Percentiles rank a stretch among this genome's conserved stretches.
Conservation (phyloP, 2,113 vertebrate genomes). For the Vidua macroura region DNA sequence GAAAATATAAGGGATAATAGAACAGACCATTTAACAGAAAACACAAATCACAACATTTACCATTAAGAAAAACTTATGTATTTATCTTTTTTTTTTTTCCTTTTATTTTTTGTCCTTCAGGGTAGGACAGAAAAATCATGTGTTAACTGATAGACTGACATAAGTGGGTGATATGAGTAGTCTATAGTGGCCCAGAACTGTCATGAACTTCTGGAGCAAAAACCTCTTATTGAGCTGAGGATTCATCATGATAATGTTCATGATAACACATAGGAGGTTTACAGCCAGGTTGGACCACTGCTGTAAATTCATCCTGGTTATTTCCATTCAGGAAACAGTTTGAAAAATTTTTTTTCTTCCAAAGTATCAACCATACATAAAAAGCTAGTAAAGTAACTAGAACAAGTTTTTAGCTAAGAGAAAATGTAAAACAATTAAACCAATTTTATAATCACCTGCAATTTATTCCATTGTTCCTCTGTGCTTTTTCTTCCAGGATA, state of each 20-base stretch:
- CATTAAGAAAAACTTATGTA: neutral
- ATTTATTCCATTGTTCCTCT: neutral
- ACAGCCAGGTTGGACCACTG: neutral
- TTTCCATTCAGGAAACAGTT: neutral
- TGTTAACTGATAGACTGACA: neutral
- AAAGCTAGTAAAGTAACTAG: neutral
- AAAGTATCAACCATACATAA: neutral
- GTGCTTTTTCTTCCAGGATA: neutral
- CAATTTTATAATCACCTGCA: neutral
- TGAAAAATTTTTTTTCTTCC: neutral
- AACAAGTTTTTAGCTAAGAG: neutral
- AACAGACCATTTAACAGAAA: too few species aligned
- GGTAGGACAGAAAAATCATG: neutral
- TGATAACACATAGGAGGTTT: neutral
- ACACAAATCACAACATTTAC: neutral
- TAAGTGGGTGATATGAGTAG: neutral
- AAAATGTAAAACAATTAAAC: neutral
- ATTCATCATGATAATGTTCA: neutral
- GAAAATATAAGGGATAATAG: too few species aligned
- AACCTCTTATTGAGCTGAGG: neutral
- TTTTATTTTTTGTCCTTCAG: neutral
- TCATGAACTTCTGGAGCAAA: neutral
- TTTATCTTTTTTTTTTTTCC: accelerated
- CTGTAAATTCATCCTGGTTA: neutral
- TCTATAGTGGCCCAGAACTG: neutral